phyloP scores from a whole-genome alignment of 37 sponge, comb jelly and placozoan genomes.

The Ephydatia muelleri region DNA sequence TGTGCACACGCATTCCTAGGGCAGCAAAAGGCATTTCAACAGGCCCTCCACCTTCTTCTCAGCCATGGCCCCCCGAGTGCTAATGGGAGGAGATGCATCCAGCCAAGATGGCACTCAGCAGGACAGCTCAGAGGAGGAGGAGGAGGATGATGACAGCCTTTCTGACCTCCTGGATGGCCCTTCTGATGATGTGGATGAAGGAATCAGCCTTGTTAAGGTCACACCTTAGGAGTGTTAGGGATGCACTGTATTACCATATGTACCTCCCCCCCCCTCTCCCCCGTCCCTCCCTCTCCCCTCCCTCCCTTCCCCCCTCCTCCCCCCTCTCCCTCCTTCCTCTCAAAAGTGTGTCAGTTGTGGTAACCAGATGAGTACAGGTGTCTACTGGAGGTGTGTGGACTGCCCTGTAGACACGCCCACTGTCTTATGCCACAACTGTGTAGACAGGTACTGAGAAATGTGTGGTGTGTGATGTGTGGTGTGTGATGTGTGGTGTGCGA shows the following conservation, averaged over 20 bases:
- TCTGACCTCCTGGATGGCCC: conserved; percentile 19
- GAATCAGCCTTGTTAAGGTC: background rate
- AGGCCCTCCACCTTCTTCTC: conserved; percentile 73
- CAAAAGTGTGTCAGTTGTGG: conserved; percentile 48
- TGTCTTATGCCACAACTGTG: conserved; percentile 44
- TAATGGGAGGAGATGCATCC: conserved; percentile 46
- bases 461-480: background rate
- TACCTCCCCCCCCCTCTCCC: background rate
- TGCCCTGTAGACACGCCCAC: conserved; percentile 27
- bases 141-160: conserved; percentile 7
- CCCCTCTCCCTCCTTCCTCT: background rate
- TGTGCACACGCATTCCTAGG: background rate
- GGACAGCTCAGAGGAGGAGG: conserved; percentile 4
- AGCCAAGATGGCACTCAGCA: background rate
- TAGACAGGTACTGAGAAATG: conserved; percentile 32
- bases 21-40: conserved; percentile 25
- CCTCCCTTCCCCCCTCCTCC: background rate
- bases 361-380: conserved; percentile 1
- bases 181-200: background rate
- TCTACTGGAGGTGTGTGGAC: conserved; percentile 54
- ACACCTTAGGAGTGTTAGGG: background rate
- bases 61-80: conserved; percentile 53
- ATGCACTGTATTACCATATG: background rate
- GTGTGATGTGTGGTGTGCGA: no score
- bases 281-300: background rate